Evolutionary conservation across 1,140 invertebrate species (phyloP), one percentile per base, ranked within the genome.

Genomic region (Hylyphantes graminicola): DNA sequence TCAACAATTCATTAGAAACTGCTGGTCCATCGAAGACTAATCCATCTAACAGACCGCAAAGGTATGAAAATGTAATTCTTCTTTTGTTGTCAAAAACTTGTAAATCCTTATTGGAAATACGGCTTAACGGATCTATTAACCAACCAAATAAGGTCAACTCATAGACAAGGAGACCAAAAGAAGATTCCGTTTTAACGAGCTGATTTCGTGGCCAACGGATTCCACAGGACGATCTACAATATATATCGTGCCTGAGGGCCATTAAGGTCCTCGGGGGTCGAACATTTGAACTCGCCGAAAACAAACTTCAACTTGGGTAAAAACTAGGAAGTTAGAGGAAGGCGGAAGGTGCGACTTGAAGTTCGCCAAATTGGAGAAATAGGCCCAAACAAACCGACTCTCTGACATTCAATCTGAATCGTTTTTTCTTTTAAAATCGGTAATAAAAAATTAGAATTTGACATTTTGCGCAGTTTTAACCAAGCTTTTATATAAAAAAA

Each of bases 241-340:
- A 55, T 9, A 57, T 10, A 57, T 50, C 15, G 48, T 57, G 21
- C 12, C 13, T 11, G 15, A 21, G 10, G 12, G 54, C 51, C 13
- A 9, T 19, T 15, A 19, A 61, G 55, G 77, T 68, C 67, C 35
- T 35, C 35, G 35, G 35, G 64, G 35, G 76, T n/a, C 70, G 77
- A 70, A 68, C 74, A 51, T 19, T 48, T 65, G 51, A 53, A 74
- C 63, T 67, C 55, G 7, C 15, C n/a, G 35, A 61, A 80, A 80
- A 80, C 64, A 80, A 80, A 80, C 77, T 80, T 80, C 64, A 67
- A 78, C 53, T 61, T 17, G 2, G 17, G 57, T 61, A 61, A 61
- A 61, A 61, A 17, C 57, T 17, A 12, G 12, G 57, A 12, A 61
- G 17, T 17, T 57, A 5, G 35, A 35, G 50, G 68, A 17, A 70